phyloP scores from a whole-genome alignment of 2,113 vertebrate genomes.

The Varanus komodoensis region DNA sequence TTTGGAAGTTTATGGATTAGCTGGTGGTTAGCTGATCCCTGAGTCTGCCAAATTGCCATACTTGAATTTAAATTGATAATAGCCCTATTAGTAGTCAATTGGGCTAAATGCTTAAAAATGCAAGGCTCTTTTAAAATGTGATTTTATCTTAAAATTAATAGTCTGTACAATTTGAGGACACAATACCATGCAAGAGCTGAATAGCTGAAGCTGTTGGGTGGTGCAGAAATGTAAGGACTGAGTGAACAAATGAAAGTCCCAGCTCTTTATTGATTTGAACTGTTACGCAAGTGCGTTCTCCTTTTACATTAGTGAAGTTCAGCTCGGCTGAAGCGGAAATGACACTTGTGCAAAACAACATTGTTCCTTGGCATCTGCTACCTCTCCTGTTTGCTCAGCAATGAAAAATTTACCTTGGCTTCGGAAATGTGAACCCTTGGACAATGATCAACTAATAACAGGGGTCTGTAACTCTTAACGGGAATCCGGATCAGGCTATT shows the following conservation, averaged over 20 bases:
- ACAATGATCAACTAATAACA: neutral
- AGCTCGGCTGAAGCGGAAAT: neutral
- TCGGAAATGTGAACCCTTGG: neutral
- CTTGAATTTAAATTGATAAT: neutral
- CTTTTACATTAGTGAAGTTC: neutral
- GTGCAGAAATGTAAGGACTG: no score
- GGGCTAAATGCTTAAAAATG: neutral
- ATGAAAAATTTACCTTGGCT: neutral
- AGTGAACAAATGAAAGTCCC: neutral
- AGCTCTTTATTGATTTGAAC: neutral
- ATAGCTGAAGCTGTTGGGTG: no score
- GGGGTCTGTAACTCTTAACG: neutral
- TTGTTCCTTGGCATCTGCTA: neutral
- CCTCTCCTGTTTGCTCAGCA: neutral
- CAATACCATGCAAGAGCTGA: neutral
- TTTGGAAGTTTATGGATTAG: conserved; percentile 27
- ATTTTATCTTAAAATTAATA: conserved; percentile 4
- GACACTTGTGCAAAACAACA: neutral
- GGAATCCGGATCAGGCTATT: neutral
- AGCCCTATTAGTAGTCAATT: neutral
- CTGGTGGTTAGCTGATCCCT: conserved; percentile 26
- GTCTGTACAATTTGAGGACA: neutral
- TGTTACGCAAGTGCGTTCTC: neutral
- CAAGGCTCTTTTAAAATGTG: neutral
- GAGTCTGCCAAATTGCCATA: neutral